Evolutionary conservation across 1,140 invertebrate species (phyloP).

Genomic region (Trinorchestia longiramus): DNA sequence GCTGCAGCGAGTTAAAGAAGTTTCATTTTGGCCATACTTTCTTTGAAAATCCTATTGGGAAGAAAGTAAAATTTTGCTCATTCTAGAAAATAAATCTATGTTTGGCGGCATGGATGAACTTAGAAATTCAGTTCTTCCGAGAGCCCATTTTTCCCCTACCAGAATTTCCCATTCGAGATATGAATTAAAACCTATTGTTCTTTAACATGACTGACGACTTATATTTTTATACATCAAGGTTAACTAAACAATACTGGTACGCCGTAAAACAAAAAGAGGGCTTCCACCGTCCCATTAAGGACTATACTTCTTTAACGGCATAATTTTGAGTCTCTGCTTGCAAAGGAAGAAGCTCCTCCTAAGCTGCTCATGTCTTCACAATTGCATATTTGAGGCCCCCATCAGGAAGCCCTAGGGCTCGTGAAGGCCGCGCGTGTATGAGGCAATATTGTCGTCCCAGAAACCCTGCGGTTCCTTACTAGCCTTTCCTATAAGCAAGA

Average conservation of each 20-base stretch:
- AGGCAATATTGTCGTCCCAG: not conserved
- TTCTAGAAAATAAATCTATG: not conserved
- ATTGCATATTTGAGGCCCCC: not conserved
- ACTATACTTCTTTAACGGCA: not conserved
- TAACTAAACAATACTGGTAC: not conserved
- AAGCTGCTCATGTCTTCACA: not conserved
- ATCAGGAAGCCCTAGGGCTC: slow-evolving; percentile 45
- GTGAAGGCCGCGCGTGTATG: slow-evolving; percentile 26
- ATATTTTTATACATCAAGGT: not conserved
- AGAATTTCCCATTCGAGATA: not conserved
- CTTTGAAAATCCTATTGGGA: not conserved
- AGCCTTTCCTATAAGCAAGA: not conserved
- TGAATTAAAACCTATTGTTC: not conserved
- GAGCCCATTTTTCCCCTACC: not conserved
- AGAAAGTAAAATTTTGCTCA: not conserved
- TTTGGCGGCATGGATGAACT: too few species aligned
- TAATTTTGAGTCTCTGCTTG: not conserved
- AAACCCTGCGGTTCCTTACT: not conserved
- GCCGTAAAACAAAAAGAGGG: not conserved
- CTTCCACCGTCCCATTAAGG: not conserved
- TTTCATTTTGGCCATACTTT: not conserved
- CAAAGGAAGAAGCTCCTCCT: not conserved
- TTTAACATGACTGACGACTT: not conserved
- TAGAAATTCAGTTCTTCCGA: not conserved
- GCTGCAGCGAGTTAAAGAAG: not conserved